Conservation (phyloP, 2,888 invertebrate species). For the Meta bourneti region DNA sequence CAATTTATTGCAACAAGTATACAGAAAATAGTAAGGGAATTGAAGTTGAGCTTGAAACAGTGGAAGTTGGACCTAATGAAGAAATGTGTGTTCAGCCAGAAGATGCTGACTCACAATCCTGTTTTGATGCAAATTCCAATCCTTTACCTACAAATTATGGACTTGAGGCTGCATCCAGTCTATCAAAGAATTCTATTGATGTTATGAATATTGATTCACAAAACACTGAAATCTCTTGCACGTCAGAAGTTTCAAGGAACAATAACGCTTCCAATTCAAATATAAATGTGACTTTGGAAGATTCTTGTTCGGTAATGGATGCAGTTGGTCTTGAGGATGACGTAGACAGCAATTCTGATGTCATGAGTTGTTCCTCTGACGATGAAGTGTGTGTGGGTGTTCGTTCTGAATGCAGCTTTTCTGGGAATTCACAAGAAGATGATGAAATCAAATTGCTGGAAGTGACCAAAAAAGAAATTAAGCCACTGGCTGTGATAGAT, state of each 20-base stretch:
- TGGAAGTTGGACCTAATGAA: background rate
- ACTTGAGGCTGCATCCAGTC: background rate
- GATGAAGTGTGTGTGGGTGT: background rate
- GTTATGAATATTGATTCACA: constrained; percentile 46
- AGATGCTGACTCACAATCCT: background rate
- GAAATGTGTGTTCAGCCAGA: background rate
- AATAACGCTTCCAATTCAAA: background rate
- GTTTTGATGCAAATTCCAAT: background rate
- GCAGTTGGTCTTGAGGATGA: background rate
- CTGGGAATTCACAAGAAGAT: constrained; percentile 20
- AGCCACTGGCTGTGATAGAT: constrained; percentile 63
- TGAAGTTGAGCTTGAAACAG: background rate
- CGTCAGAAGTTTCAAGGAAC: constrained; percentile 19
- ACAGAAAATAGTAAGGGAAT: background rate
- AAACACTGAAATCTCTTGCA: constrained; percentile 5
- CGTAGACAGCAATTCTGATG: constrained; percentile 22
- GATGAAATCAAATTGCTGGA: constrained; percentile 62
- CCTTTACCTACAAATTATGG: background rate
- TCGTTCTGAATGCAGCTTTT: background rate
- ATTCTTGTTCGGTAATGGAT: background rate
- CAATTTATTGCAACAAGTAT: background rate
- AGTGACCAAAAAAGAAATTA: constrained; percentile 63
- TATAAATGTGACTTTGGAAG: constrained; percentile 8
- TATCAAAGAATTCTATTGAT: constrained; percentile 20
- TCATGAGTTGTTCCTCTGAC: constrained; percentile 39